Evolutionary conservation across 2,888 invertebrate genomes (phyloP).

Genomic region (Tachina lurida): DNA sequence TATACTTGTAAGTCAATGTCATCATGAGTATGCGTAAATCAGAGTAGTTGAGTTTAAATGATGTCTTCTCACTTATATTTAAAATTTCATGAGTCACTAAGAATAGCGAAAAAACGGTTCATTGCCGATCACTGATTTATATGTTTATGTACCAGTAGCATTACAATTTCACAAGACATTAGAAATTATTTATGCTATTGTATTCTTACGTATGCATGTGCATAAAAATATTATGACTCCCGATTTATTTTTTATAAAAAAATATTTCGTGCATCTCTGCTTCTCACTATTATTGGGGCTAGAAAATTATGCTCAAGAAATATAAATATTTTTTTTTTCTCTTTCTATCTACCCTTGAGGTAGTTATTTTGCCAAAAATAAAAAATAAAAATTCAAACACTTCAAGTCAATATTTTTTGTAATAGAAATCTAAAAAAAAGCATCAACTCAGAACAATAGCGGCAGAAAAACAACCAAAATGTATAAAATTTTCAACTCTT

Average conservation of each 20-base stretch:
- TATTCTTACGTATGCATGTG: background rate
- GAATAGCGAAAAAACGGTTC: too few relatives aligned
- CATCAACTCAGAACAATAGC: conserved; percentile 50
- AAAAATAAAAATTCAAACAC: conserved; percentile 34
- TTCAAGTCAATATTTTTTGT: conserved; percentile 49
- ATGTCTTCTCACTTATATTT: too few relatives aligned
- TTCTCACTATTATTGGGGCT: conserved; percentile 12
- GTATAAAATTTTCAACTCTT: conserved; percentile 52
- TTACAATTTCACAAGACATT: too few relatives aligned
- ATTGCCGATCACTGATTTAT: too few relatives aligned
- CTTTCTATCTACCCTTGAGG: conserved; percentile 33
- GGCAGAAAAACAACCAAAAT: conserved; percentile 55
- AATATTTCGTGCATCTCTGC: background rate
- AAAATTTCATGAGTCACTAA: too few relatives aligned
- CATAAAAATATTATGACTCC: too few relatives aligned
- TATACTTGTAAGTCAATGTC: too few relatives aligned
- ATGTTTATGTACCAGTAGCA: too few relatives aligned
- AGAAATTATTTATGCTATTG: background rate
- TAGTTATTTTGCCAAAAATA: conserved; percentile 42
- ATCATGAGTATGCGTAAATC: too few relatives aligned
- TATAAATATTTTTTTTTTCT: conserved; percentile 4
- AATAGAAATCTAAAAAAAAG: conserved; percentile 20
- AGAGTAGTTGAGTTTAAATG: too few relatives aligned
- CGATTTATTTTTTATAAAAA: conserved; percentile 11
- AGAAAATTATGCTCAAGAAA: conserved; percentile 24